Evolutionary conservation across 2,888 invertebrate species (phyloP), one percentile per base, ranked within the genome.

Genomic region (Lapara coniferarum): DNA sequence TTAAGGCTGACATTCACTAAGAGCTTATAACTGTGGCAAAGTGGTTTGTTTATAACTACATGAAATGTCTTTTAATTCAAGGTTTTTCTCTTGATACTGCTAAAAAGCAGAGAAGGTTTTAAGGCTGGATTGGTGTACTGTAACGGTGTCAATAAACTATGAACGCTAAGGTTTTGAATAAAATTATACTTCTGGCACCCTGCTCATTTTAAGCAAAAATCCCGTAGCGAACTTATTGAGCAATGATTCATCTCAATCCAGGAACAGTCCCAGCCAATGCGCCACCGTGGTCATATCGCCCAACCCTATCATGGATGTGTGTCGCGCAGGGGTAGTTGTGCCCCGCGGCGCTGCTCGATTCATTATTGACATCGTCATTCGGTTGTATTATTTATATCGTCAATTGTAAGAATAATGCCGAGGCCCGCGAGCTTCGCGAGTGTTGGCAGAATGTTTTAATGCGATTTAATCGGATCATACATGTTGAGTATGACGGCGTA

Each of bases 361-460:
- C 56, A 69, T 76, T 74, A 76, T 76, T 77, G 79, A 77, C 78
- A 76, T 69, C 67, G 71, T 70, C 71, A 71, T 68, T 55, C 55
- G 19, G 19, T 55, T 59, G 66, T 71, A 66, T 71, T 71, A 49
- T 63, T 63, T 63, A 12, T 63, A 13, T 63, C 46, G 19, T 63
- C 46, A 63, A 46, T 63, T 63, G 19, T 16, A 46, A 6, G 30
- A 25, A 25, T 25, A 2, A 25, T 30, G 25, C 4, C 10, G 10
- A 13, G 46, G 12, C 10, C 13, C 19, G 63, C 10, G 46, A 16
- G 16, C 16, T 10, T 46, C 46, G 12, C 46, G 46, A 63, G 19
- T 16, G 25, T 10, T 10, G 19, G 2, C 2, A 4, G 1, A 46
- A 46, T 16, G 12, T n/a, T 19, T 19, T 46, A 12, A 56, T 56